phyloP scores from a whole-genome alignment of 2,113 vertebrate species.

The Fukomys damarensis region DNA sequence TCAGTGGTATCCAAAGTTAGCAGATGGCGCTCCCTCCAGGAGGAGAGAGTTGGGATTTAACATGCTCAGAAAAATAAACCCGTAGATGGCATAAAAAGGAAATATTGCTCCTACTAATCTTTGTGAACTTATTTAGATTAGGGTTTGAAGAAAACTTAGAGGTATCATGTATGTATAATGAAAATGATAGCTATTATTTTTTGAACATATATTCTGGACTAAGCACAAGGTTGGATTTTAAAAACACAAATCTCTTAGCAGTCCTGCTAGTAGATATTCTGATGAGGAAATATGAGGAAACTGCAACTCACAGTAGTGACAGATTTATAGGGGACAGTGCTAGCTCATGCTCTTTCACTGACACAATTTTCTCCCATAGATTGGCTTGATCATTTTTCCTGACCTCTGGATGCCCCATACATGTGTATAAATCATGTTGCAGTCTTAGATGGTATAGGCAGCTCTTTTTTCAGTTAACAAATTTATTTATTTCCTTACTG shows the following conservation, averaged over 20 bases:
- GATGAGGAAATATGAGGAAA: slow-evolving; percentile 25
- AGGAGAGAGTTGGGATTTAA: slow-evolving; percentile 48
- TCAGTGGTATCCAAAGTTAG: slow-evolving; percentile 63
- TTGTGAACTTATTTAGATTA: slow-evolving; percentile 45
- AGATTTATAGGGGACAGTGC: neutral
- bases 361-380: neutral
- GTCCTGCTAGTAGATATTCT: neutral
- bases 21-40: slow-evolving; percentile 72
- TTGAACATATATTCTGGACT: neutral
- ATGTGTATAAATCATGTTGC: neutral
- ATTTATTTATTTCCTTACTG: slow-evolving; percentile 40
- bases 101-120: neutral
- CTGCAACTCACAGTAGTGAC: neutral
- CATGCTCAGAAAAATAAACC: slow-evolving; percentile 47
- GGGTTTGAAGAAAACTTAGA: slow-evolving; percentile 52
- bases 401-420: slow-evolving; percentile 10
- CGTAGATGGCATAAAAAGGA: slow-evolving; percentile 30
- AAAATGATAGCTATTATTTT: slow-evolving; percentile 47
- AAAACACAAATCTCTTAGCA: neutral
- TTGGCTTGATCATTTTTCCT: slow-evolving; percentile 51
- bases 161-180: neutral
- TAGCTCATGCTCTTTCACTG: slow-evolving; percentile 12
- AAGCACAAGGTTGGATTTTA: neutral
- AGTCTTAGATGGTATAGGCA: slow-evolving; percentile 16
- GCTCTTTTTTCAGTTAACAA: neutral